Evolutionary conservation across 2,888 invertebrate genomes (phyloP), one percentile per base, ranked within the genome.

Genomic region (Drosophila mimetica): DNA sequence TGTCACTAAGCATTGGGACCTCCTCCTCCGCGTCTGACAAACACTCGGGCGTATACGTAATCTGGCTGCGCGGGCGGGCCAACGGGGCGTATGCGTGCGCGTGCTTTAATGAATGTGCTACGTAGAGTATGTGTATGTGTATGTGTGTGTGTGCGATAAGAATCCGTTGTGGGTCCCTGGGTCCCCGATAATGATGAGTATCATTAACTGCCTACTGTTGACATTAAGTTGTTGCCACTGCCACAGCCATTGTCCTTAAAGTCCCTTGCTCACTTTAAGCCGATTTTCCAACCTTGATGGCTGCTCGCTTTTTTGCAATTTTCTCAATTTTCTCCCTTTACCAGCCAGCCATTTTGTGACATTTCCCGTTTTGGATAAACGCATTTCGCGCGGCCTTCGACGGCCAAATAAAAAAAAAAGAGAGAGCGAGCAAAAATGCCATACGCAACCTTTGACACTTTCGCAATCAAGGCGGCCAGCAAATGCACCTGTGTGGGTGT

Each of bases 301-400:
- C 2, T 30, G 22, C 42, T 25, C 7, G 6, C 14, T 39, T 59
- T 46, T 61, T 58, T 46, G 66, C 47, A 42, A 57, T 32, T 54
- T 46, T 52, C 51, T 36, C 39, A 50, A 48, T 55, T 53, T 55
- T 58, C 34, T 58, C 34, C 54, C 36, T 36, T 52, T 72, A 61
- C 42, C 34, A 34, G 69, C 61, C 60, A 61, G 55, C 69, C 76
- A 71, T 77, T 83, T 83, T 47, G 70, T 60, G 59, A 71, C 86
- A 83, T 82, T 86, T 82, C 77, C 84, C 80, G 83, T 79, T 82
- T 73, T 50, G 83, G 70, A 75, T 81, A 83, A 82, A 83, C 74
- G 75, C 84, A 80, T 79, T 83, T 80, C 59, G 44, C 37, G 64
- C 63, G 84, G 76, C 82, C 82, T 82, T 82, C 86, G 66, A 16